Base-by-base conservation (phyloP, 2,113 vertebrate genomes). In the Zosterops borbonicus region DNA sequence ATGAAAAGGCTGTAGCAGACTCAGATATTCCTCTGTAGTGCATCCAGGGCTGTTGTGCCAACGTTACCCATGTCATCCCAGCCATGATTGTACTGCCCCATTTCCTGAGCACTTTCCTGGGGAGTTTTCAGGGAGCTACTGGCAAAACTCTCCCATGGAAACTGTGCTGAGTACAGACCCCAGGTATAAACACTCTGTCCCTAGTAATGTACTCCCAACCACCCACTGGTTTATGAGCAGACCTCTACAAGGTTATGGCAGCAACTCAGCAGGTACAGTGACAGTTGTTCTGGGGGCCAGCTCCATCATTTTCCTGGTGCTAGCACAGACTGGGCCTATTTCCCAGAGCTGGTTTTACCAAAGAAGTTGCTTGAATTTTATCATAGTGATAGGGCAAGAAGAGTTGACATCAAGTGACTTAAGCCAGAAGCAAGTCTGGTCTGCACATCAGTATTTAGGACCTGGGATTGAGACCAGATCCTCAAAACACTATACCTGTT, bases 231-330 rank as follows among this genome's bases (percentile, higher is more conserved):
- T 89, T 75, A 52, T 7, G 53, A 79, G 62, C 71, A 87, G 77
- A 60, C 9, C 5, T 49, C 28, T 46, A 16, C 55, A 67, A 64
- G 39, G 42, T 19, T 41, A 35, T 0, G 0, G 41, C 17, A 73
- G 41, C 41, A 14, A 46, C 24, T 4, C 4, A 1, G 21, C 52
- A 52, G 44, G 44, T 31, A 44, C 3, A 9, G 60, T 0, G 0
- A 60, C 0, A 44, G n/a, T 4, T 79, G 29, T 25, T 47, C 42
- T 41, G 22, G 29, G 25, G 33, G 2, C 12, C 35, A 59, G 27
- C 27, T 90, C 52, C 50, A 10, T 23, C 1, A 41, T 37, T 59
- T 55, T 58, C 35, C 39, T 27, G 13, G 37, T 79, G 42, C 14
- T 92, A 50, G 18, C 55, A 74, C 21, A 70, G 33, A 16, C 41